Base-by-base conservation (phyloP, 2,888 invertebrate genomes). In the Oscheius sp. region DNA sequence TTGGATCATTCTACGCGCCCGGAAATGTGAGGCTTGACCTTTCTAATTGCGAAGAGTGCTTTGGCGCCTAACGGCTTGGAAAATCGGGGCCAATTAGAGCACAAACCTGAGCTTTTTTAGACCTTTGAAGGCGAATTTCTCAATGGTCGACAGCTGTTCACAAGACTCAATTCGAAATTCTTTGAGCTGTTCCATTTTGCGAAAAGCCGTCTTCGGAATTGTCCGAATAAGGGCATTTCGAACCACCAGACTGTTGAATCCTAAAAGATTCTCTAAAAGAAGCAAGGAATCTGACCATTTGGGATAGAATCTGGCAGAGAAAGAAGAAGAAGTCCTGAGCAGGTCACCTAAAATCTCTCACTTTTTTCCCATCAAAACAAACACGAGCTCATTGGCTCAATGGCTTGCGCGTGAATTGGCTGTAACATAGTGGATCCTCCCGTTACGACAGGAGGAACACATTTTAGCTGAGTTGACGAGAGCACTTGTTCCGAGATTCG, bases 41-140 rank as follows among this genome's bases (percentile, higher is more conserved):
- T 42, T 45, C 29, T 45, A 61, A 29, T 61, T 61, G 61, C 42
- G 45, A 61, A 61, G 55, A 55, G 55, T 55, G 55, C 55, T 55
- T 55, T 55, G 10, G 55, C 55, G 34, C 5, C 37, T 34, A 55
- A 55, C 34, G 34, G 55, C 20, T 34, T 34, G 52, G 65, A 52
- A 64, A 48, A 46, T 46, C 10, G 50, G 48, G 48, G 48, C 15
- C 23, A 48, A n/a, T 3, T 12, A 48, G 12, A 17, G 4, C 3
- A 61, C 61, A n/a, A n/a, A 76, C 76, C 74, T 46, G 10, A 76
- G 45, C 37, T 71, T 73, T 31, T 64, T 65, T 53, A 78, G 25
- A 27, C 73, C 74, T 27, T 75, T 78, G 48, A 78, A 78, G 3
- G 78, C 75, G 55, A 78, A 66, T 42, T 78, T 78, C 50, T 78